Evolutionary conservation across 2,797 vertebrate genomes (phyloP), one percentile per base, ranked within the genome.

Genomic region (Sarcoramphus papa): DNA sequence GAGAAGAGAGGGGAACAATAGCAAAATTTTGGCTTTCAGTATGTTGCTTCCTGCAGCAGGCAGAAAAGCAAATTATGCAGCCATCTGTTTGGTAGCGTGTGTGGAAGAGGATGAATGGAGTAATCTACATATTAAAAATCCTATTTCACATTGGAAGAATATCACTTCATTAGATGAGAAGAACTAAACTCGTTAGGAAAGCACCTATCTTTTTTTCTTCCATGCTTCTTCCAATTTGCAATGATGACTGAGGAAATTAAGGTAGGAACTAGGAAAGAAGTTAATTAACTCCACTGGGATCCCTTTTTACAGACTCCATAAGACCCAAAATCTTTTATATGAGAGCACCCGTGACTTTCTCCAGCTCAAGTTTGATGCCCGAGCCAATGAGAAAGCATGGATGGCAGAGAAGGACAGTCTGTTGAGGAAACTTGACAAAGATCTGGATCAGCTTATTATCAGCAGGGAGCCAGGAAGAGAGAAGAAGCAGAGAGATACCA

Each of bases 271-370:
- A 84, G 85, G 43, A 73, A 81, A 60, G 50, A 74, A 59, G 47
- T 47, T 27, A 51, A 85, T n/a, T 91, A 78, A 92, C 41, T 93
- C 69, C 14, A 47, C 54, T 81, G 87, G 45, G 41, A 67, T 92
- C 27, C 47, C 24, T 95, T 53, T 86, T 79, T 76, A 41, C 91
- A 99, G 99, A 93, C 98, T 99, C 31, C 98, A 98, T 91, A 98
- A 96, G 83, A 99, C 99, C 27, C 99, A 99, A 91, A 99, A 98
- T 88, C 97, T 99, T 40, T 97, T 99, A 24, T 98, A 99, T 28
- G 99, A 99, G 95, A 99, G 99, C 96, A 99, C 99, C 27, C 99
- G 97, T 97, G 99, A 99, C 93, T 99, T 99, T 93, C 95, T 99
- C 64, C 98, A 99, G 94, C 98, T 99, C 4, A 99, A 99, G 97